phyloP scores from a whole-genome alignment of 2,797 vertebrate genomes.

The Hypotaenidia philippensis region DNA sequence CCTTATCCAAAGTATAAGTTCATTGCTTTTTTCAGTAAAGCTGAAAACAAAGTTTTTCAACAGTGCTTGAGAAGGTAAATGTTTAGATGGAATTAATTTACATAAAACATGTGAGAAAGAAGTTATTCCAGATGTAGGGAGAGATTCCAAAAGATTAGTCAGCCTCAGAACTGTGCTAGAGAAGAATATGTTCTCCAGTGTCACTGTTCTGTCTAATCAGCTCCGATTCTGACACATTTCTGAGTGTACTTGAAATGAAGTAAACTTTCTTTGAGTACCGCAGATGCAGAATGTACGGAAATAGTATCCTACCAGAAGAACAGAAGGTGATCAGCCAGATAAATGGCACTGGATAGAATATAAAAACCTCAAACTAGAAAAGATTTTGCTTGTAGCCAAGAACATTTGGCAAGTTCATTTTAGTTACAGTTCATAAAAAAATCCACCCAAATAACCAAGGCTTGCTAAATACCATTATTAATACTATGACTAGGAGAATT shows the following conservation, averaged over 20 bases:
- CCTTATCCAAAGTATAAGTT: background rate
- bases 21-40: background rate
- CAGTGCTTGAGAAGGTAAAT: background rate
- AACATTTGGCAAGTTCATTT: background rate
- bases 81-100: background rate
- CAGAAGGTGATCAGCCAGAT: conserved; percentile 62
- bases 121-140: conserved; percentile 41
- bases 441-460: background rate
- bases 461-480: background rate
- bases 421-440: background rate
- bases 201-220: conserved; percentile 64
- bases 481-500: background rate
- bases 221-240: conserved; percentile 39
- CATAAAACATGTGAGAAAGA: conserved; percentile 1
- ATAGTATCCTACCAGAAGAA: conserved; percentile 39
- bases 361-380: background rate
- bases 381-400: background rate
- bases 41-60: background rate
- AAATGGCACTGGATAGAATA: background rate
- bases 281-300: conserved; percentile 54
- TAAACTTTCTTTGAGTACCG: conserved; percentile 15
- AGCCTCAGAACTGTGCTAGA: background rate
- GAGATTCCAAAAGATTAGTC: conserved; percentile 55
- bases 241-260: conserved; percentile 60
- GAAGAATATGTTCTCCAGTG: conserved; percentile 44